A percentile compares a stretch with the other conserved stretches of the same genome.
phyloP scores from a whole-genome alignment of 2,113 vertebrate species.

The Dipodomys stephensi region DNA sequence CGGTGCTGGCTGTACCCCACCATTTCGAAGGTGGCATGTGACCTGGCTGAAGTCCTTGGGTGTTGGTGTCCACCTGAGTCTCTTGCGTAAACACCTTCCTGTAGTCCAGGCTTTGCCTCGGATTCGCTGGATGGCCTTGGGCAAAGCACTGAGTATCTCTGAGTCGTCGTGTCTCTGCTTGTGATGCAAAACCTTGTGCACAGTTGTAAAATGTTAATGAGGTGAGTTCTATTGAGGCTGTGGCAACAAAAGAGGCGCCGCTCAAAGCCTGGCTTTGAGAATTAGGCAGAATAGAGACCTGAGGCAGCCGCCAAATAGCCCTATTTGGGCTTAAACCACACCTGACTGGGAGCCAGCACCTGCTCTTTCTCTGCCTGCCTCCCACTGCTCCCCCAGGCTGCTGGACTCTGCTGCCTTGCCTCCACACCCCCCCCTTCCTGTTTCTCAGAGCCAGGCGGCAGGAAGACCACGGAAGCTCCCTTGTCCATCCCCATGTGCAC shows the following conservation, averaged over 20 bases:
- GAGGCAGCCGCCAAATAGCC: too few relatives aligned
- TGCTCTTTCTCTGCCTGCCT: background rate
- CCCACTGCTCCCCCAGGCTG: accelerated
- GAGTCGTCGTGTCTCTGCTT: background rate
- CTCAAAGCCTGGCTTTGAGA: background rate
- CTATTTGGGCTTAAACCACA: too few relatives aligned
- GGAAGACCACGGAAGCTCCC: too few relatives aligned
- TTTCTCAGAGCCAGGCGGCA: too few relatives aligned
- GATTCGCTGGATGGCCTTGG: background rate
- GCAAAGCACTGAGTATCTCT: background rate
- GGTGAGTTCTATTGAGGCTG: background rate
- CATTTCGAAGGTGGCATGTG: background rate
- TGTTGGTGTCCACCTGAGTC: background rate
- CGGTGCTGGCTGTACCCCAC: background rate
- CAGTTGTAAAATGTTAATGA: background rate
- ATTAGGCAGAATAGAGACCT: background rate
- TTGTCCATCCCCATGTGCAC: too few relatives aligned
- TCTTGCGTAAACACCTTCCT: background rate
- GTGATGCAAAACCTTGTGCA: accelerated
- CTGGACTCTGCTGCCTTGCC: background rate
- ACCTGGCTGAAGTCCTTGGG: background rate
- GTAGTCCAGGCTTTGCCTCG: background rate
- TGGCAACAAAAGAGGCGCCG: background rate
- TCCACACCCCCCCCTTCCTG: too few relatives aligned
- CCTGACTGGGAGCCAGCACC: background rate